Evolutionary conservation across 2,888 invertebrate genomes (phyloP), one percentile per base, ranked within the genome.

Genomic region (Lepidocyrtinus sp.): DNA sequence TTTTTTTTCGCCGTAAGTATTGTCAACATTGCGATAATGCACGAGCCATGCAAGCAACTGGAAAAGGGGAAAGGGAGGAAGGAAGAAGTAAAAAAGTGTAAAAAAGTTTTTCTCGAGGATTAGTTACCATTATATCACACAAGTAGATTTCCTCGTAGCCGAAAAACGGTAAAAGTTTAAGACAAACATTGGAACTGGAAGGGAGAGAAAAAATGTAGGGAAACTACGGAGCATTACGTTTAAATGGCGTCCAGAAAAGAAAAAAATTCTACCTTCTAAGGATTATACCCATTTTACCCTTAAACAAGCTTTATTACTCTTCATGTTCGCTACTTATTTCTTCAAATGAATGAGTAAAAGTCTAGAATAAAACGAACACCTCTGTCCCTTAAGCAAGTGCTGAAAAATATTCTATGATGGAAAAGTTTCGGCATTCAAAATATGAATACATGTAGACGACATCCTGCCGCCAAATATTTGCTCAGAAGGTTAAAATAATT

Each of bases 111-210:
- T 46, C 15, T 27, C 26, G 15, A 21, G 69, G 69, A 70, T 70
- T 70, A 70, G 69, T 70, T 70, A 55, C 69, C 69, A 25, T 55
- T 67, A 67, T 22, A n/a, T 26, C n/a, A 3, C 19, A 67, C 19
- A 46, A 46, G 46, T 19, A 19, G 22, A 3, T 63, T 46, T 62
- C 63, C 21, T 24, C 63, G 36, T 36, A 36, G 36, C 12, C 36
- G 36, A 36, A 36, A 36, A 12, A 7, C 12, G 36, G 36, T 7
- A 36, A 36, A 36, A 36, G 36, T 36, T 36, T 5, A 36, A 36
- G 5, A 36, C 12, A 36, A 36, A 36, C 36, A 36, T 36, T 36
- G 36, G 36, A 36, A 36, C n/a, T n/a, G n/a, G n/a, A n/a, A 12
- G 36, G 36, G 12, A 12, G 36, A 12, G 36, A 36, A 36, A 36